Conservation (phyloP, 2,113 vertebrate genomes). For the Hystrix brachyura region DNA sequence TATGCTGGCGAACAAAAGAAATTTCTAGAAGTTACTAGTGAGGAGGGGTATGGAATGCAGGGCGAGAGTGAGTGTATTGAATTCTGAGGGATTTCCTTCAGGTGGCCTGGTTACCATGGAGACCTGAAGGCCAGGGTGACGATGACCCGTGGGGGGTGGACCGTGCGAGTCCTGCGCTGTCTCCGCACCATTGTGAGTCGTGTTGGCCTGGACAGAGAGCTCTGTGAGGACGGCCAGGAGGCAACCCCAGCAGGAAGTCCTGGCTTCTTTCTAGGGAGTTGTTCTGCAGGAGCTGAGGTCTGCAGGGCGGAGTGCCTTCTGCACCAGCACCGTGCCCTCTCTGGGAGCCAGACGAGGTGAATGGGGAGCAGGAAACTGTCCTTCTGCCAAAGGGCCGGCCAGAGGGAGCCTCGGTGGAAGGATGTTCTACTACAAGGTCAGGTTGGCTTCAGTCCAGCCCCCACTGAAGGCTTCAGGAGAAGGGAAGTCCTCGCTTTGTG, state of each 20-base stretch:
- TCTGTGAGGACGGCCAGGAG: background rate
- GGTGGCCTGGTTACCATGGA: background rate
- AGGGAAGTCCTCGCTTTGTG: background rate
- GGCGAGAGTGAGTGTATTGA: background rate
- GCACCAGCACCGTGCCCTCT: background rate
- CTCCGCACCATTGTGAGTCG: background rate
- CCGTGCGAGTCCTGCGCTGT: background rate
- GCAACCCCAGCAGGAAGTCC: background rate
- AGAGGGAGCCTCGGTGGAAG: background rate
- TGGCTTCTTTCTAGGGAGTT: background rate
- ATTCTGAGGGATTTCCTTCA: background rate
- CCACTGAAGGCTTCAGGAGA: background rate
- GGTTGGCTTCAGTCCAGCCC: background rate
- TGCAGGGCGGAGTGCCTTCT: background rate
- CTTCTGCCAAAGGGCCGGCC: background rate
- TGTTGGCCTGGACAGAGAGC: background rate
- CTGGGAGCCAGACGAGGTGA: background rate
- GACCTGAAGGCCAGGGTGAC: background rate
- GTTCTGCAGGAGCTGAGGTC: background rate
- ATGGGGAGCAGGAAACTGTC: background rate
- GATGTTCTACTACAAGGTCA: background rate
- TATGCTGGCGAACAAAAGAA: too few relatives aligned
- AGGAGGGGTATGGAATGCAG: background rate
- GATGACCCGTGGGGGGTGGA: background rate
- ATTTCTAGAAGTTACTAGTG: slow-evolving; percentile 9